Evolutionary conservation across 2,113 vertebrate species (phyloP).

Genomic region (Dryoscopus gambensis): DNA sequence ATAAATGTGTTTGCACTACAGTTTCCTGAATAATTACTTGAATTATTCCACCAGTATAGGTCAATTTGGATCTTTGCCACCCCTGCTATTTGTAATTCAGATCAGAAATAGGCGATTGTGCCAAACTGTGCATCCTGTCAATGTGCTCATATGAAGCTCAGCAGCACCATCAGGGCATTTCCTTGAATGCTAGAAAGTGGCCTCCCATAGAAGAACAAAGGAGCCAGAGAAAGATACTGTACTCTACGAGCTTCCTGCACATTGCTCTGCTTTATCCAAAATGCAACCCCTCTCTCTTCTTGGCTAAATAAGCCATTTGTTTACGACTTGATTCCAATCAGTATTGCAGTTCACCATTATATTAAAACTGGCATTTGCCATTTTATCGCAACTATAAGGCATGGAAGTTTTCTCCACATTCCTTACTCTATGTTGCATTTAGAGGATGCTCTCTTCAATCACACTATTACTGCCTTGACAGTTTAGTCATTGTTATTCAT

Average conservation of each 20-base stretch:
- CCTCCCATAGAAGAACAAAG: not conserved
- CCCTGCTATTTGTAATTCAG: not conserved
- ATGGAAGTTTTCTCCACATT: conserved; percentile 16
- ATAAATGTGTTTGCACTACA: not conserved
- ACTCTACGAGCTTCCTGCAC: not conserved
- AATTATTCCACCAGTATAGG: not conserved
- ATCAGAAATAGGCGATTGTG: not conserved
- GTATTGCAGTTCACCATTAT: not conserved
- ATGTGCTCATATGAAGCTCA: not conserved
- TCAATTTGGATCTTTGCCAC: not conserved
- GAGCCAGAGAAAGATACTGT: not conserved
- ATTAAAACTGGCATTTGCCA: not conserved
- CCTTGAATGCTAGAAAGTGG: not conserved
- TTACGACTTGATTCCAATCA: not conserved
- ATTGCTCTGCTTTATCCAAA: not conserved
- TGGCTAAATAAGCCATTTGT: not conserved
- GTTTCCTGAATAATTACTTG: not conserved
- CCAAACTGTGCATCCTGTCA: not conserved
- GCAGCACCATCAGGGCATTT: not conserved
- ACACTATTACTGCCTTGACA: conserved; percentile 22
- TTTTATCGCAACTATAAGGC: not conserved
- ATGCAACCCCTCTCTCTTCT: not conserved
- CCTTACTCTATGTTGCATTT: conserved; percentile 7
- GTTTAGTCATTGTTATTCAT: conserved; percentile 58
- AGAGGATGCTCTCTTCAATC: conserved; percentile 24